A percentile compares a stretch with the other conserved stretches of the same genome.
Conservation (phyloP, 2,797 vertebrate species). For the Sebastes matsubarae region DNA sequence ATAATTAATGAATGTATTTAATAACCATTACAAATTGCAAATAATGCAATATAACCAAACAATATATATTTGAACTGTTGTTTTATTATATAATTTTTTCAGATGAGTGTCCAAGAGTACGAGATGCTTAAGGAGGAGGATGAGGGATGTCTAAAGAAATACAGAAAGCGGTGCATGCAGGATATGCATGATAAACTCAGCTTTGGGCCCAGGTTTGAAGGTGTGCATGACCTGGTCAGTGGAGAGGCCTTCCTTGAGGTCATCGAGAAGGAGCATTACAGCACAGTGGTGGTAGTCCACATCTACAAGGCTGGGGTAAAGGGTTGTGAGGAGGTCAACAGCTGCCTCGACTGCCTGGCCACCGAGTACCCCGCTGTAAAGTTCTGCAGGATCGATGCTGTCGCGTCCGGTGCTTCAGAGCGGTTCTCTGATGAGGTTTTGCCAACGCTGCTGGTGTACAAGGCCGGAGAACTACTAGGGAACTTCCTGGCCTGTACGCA, state of each 20-base stretch:
- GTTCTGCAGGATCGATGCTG: slow-evolving; percentile 95
- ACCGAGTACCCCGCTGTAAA: slow-evolving; percentile 90
- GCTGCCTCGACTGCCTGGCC: slow-evolving; percentile 89
- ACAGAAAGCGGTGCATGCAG: slow-evolving; percentile 95
- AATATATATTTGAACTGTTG: background rate
- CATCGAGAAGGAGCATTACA: slow-evolving; percentile 92
- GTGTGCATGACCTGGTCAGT: slow-evolving; percentile 88
- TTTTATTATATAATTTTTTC: slow-evolving; percentile 25
- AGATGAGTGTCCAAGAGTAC: slow-evolving; percentile 98
- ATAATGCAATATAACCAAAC: background rate
- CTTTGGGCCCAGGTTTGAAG: slow-evolving; percentile 92
- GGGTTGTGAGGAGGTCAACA: slow-evolving; percentile 92
- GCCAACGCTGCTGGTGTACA: slow-evolving; percentile 93
- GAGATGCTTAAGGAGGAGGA: slow-evolving; percentile 94
- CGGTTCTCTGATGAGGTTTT: slow-evolving; percentile 92
- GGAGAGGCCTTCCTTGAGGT: slow-evolving; percentile 90
- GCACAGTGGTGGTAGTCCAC: slow-evolving; percentile 91
- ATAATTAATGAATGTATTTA: background rate
- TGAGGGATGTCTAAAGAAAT: slow-evolving; percentile 90
- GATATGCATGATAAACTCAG: slow-evolving; percentile 97
- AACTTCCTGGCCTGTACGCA: slow-evolving; percentile 92
- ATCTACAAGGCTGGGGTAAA: slow-evolving; percentile 90
- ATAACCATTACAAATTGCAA: background rate
- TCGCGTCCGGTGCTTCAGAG: slow-evolving; percentile 89
- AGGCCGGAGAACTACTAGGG: slow-evolving; percentile 93